Evolutionary conservation across 2,888 invertebrate genomes (phyloP).

Genomic region (Alcis repandata): DNA sequence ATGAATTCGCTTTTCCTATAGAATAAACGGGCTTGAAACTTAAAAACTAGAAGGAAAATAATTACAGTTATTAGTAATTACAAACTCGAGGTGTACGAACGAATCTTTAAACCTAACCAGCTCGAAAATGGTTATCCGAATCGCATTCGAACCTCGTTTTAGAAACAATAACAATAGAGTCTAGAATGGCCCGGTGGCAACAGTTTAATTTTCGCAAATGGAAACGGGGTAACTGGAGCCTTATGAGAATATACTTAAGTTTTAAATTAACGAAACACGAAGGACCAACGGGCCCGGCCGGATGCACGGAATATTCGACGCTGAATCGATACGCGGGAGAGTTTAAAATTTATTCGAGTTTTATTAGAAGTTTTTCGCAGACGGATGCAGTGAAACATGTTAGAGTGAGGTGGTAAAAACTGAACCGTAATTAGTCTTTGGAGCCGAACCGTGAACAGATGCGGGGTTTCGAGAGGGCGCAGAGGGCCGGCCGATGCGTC

Average conservation of each 20-base stretch:
- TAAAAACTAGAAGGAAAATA: slow-evolving; percentile 63
- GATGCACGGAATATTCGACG: slow-evolving; percentile 59
- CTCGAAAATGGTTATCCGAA: slow-evolving; percentile 59
- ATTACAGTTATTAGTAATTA: slow-evolving; percentile 75
- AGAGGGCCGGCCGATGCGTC: slow-evolving; percentile 57
- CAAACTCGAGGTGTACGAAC: slow-evolving; percentile 68
- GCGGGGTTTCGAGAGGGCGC: slow-evolving; percentile 39
- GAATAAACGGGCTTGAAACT: slow-evolving; percentile 54
- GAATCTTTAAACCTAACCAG: slow-evolving; percentile 69
- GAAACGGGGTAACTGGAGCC: slow-evolving; percentile 59
- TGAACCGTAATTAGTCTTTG: slow-evolving; percentile 79
- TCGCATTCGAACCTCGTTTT: slow-evolving; percentile 54
- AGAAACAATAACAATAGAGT: slow-evolving; percentile 55
- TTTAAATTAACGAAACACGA: slow-evolving; percentile 58
- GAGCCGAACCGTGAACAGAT: slow-evolving; percentile 73
- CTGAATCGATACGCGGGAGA: slow-evolving; percentile 58
- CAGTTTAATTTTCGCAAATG: slow-evolving; percentile 57
- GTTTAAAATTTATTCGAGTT: slow-evolving; percentile 61
- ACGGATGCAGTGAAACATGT: slow-evolving; percentile 68
- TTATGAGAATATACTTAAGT: slow-evolving; percentile 59
- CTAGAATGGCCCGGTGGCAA: slow-evolving; percentile 57
- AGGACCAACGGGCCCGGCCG: slow-evolving; percentile 40
- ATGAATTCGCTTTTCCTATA: slow-evolving; percentile 47
- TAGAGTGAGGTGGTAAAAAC: slow-evolving; percentile 73
- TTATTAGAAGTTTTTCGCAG: slow-evolving; percentile 60